phyloP scores from a whole-genome alignment of 2,888 invertebrate species.

The Synergus itoensis region DNA sequence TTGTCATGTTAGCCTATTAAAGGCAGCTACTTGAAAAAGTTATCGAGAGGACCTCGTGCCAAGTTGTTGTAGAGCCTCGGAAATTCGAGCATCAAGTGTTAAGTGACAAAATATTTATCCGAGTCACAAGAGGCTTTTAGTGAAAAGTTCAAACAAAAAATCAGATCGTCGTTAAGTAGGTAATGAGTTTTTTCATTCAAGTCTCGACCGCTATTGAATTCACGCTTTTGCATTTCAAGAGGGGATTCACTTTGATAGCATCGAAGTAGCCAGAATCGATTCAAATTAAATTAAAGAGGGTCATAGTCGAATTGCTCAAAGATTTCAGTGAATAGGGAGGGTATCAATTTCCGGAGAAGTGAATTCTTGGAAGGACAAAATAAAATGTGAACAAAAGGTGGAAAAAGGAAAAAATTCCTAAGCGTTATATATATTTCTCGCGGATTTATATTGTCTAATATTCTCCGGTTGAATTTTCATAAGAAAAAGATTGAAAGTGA shows the following conservation, averaged over 20 bases:
- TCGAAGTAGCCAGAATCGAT: neutral
- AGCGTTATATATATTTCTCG: neutral
- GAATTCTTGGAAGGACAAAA: neutral
- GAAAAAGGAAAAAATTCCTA: neutral
- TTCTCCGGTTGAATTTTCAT: neutral
- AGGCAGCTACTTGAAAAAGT: neutral
- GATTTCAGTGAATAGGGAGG: neutral
- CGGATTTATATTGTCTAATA: neutral
- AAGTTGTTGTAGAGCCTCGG: neutral
- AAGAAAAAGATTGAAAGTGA: neutral
- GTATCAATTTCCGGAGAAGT: neutral
- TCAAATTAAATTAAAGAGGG: neutral
- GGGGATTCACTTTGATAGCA: neutral
- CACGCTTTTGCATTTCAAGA: neutral
- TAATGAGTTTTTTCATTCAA: neutral
- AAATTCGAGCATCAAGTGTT: neutral
- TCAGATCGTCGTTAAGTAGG: neutral
- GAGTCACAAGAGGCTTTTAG: neutral
- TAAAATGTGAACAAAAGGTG: neutral
- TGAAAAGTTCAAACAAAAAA: neutral
- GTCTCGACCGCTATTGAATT: slow-evolving; percentile 1
- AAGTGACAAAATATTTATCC: neutral
- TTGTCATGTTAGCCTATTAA: neutral
- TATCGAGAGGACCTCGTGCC: neutral
- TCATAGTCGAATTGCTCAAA: neutral